Evolutionary conservation across 1,140 invertebrate species (phyloP).

Genomic region (Capitella teleta): DNA sequence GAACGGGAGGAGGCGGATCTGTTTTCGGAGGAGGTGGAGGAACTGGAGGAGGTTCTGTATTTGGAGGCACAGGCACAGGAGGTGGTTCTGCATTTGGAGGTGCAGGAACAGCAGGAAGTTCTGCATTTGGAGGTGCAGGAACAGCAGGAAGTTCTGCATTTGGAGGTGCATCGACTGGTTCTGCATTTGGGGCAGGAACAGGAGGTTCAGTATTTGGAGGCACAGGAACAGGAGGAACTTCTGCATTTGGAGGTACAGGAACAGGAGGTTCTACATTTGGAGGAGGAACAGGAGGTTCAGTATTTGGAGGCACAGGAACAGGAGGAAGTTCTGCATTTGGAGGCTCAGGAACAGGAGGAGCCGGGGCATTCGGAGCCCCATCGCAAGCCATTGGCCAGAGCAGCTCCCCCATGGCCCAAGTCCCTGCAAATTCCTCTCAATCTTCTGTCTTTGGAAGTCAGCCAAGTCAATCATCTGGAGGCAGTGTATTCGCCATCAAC

Average conservation of each 20-base stretch:
- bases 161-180: not conserved
- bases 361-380: not conserved
- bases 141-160: not conserved
- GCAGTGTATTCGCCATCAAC: not conserved
- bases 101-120: not conserved
- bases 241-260: not conserved
- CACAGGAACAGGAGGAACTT: not conserved
- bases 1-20: not conserved
- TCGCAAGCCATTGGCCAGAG: too few species aligned
- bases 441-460: not conserved
- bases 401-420: not conserved
- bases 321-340: not conserved
- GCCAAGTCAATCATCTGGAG: not conserved
- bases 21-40: not conserved
- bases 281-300: not conserved
- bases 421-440: not conserved
- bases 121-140: not conserved
- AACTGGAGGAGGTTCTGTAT: conserved; percentile 3
- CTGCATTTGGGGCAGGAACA: not conserved
- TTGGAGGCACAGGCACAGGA: not conserved
- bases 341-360: not conserved
- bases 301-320: conserved; percentile 2
- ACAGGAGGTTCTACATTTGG: not conserved
- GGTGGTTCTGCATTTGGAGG: not conserved
- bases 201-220: conserved; percentile 4